Evolutionary conservation across 2,888 invertebrate genomes (phyloP), one percentile per base, ranked within the genome.

Genomic region (Augiades crinisus): DNA sequence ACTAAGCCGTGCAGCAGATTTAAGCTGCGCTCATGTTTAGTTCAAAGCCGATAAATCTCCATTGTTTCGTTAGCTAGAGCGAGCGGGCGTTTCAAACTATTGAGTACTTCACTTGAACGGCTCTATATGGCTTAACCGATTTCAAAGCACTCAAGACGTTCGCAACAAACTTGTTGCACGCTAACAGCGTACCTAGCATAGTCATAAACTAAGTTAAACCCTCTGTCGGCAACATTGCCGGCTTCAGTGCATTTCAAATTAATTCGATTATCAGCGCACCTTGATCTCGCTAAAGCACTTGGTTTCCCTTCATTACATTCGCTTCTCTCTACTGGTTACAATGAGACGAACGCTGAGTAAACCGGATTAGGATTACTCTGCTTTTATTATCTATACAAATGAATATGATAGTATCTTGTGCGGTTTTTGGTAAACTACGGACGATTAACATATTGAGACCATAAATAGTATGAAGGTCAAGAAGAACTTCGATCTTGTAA

Each of bases 261-360:
- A 86, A 88, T 87, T 88, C 78, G 78, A 88, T 89, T 88, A 88
- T 81, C 80, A 79, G 76, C 70, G 78, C 87, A 87, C 87, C 87
- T 86, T 79, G 79, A 83, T 84, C 76, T 77, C 67, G 62, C 74
- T 77, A 73, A 76, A 76, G 74, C 77, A 72, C 75, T 70, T 70
- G 68, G 77, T 80, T 81, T 81, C 79, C 75, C 78, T 79, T 75
- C 75, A 79, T 82, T 80, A 73, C 65, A 65, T 60, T 61, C 58
- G 65, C 60, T 59, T 63, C 59, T 66, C 62, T 54, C 63, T 14
- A 27, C 8, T 10, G 10, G 10, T 4, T 27, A 10, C 1, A 10
- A 10, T 27, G 27, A 27, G 10, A 27, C 31, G 21, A 31, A 21
- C 62, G 13, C 22, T 8, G 14, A 14, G 13, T 40, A 19, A n/a